Conservation (phyloP, 2,888 invertebrate genomes). For the Hoplodrina ambigua region DNA sequence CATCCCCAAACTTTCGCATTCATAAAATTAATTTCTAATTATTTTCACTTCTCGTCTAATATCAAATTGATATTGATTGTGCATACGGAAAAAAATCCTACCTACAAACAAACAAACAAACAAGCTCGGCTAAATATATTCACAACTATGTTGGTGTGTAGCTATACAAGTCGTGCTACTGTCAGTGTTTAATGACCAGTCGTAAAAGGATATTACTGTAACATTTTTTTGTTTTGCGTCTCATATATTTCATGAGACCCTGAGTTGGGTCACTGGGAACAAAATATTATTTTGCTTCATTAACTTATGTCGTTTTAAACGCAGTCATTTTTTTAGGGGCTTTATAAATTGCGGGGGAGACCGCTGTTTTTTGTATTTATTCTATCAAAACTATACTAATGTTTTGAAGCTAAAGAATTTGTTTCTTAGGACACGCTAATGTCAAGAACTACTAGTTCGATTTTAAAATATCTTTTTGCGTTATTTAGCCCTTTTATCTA, state of each 20-base stretch:
- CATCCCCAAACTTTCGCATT: too few relatives aligned
- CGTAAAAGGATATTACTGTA: slow-evolving; percentile 77
- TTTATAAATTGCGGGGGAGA: slow-evolving; percentile 1
- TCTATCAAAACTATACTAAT: too few relatives aligned
- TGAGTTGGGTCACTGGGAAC: slow-evolving; percentile 40
- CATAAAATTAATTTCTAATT: too few relatives aligned
- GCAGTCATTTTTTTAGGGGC: slow-evolving; percentile 23
- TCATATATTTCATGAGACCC: slow-evolving; percentile 62
- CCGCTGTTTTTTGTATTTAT: too few relatives aligned
- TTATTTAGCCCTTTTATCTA: too few relatives aligned
- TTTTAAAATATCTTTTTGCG: too few relatives aligned
- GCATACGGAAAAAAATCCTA: background rate
- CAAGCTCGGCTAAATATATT: slow-evolving; percentile 57
- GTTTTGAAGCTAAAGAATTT: too few relatives aligned
- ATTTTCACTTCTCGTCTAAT: too few relatives aligned
- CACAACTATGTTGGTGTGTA: slow-evolving; percentile 36
- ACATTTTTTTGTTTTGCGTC: slow-evolving; percentile 69
- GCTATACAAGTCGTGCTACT: slow-evolving; percentile 63
- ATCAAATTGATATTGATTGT: too few relatives aligned
- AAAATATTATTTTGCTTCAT: slow-evolving; percentile 44
- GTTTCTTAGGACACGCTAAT: too few relatives aligned
- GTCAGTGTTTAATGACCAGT: slow-evolving; percentile 79
- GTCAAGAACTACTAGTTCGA: too few relatives aligned
- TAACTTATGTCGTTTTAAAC: slow-evolving; percentile 45
- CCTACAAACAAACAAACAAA: slow-evolving; percentile 34